Percentiles rank a stretch among this genome's conserved stretches.
phyloP scores from a whole-genome alignment of 1,140 invertebrate species.

The Heliconius eleuchia region DNA sequence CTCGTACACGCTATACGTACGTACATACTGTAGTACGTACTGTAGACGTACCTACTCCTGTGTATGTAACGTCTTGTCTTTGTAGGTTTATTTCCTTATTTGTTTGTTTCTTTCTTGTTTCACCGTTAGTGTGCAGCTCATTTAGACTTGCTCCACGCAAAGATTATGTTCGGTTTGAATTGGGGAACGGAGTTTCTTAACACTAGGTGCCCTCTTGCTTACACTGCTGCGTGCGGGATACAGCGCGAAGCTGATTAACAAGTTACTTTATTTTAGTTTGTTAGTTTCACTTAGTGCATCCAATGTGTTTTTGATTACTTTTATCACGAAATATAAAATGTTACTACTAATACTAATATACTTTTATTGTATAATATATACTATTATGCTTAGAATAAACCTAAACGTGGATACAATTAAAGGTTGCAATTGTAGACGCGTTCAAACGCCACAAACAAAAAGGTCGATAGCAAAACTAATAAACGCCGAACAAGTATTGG shows the following conservation, averaged over 20 bases:
- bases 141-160: neutral
- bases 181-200: too few species aligned
- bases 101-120: neutral
- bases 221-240: too few species aligned
- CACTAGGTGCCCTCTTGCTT: too few species aligned
- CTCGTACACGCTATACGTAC: slow-evolving; percentile 38
- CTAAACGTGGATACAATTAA: slow-evolving; percentile 27
- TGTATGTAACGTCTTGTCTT: neutral
- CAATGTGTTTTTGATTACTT: too few species aligned
- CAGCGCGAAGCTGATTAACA: neutral
- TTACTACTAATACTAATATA: too few species aligned
- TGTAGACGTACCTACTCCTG: neutral
- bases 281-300: too few species aligned
- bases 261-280: too few species aligned
- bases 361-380: neutral
- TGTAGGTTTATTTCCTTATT: neutral
- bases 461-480: slow-evolving; percentile 67
- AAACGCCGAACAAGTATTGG: slow-evolving; percentile 72
- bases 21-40: too few species aligned
- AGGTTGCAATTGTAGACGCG: slow-evolving; percentile 21
- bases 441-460: slow-evolving; percentile 46
- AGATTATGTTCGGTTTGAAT: neutral
- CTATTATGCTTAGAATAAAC: slow-evolving; percentile 10
- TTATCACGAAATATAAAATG: too few species aligned
- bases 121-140: neutral